Evolutionary conservation across 2,113 vertebrate genomes (phyloP).

Genomic region (Ahaetulla prasina): DNA sequence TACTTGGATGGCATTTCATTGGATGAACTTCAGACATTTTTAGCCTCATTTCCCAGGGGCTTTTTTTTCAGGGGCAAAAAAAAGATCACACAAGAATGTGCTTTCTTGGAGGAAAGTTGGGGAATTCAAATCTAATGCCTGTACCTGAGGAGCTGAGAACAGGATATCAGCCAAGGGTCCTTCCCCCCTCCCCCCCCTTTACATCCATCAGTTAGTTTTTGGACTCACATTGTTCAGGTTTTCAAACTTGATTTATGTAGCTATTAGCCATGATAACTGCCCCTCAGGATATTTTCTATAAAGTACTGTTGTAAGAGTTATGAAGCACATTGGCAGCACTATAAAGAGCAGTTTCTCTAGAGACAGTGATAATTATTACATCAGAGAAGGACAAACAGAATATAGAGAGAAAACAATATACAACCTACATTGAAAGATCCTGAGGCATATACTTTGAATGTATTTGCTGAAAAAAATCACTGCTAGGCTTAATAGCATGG

Average conservation of each 20-base stretch:
- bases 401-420: background rate
- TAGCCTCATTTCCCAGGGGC: background rate
- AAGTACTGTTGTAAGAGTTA: background rate
- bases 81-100: background rate
- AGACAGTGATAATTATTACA: background rate
- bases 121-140: background rate
- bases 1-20: background rate
- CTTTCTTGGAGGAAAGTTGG: background rate
- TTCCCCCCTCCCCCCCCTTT: background rate
- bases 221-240: background rate
- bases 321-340: background rate
- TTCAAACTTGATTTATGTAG: background rate
- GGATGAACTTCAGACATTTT: background rate
- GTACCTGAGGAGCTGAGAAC: background rate
- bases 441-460: background rate
- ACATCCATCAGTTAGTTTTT: background rate
- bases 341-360: background rate
- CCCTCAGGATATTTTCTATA: background rate
- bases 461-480: background rate
- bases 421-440: conserved; percentile 12
- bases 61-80: too few relatives aligned
- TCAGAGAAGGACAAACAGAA: background rate
- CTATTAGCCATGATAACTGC: background rate
- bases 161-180: background rate
- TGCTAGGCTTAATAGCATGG: conserved; percentile 1